These are phyloP conservation scores for Danio aesculapii DNA, from an alignment of 2,797 vertebrate species.

Conservation along the genomic window DNA sequence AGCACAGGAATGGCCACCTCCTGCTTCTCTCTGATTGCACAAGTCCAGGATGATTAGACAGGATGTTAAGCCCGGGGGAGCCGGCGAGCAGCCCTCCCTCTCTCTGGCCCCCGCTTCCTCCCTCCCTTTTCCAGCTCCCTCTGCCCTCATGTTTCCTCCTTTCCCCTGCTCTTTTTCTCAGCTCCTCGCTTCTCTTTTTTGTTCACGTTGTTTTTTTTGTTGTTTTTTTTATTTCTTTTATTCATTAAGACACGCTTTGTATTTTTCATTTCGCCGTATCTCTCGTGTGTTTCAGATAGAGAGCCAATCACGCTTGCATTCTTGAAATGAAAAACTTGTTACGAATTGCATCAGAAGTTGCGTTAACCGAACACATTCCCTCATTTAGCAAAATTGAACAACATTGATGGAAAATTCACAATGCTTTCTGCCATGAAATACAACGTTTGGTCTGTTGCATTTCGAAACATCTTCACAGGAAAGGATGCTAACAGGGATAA, in stretches of 20 bases:
- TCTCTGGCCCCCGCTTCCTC: conserved; percentile 34
- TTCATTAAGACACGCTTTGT: background rate
- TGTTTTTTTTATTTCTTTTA: conserved; percentile 20
- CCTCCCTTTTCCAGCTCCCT: conserved; percentile 45
- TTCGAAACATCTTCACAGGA: background rate
- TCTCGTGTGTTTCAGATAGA: conserved; percentile 4
- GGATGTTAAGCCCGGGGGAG: conserved; percentile 64
- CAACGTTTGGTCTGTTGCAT: background rate
- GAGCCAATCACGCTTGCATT: background rate
- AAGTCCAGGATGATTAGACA: conserved; percentile 68
- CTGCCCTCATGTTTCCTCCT: conserved; percentile 49
- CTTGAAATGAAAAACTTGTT: background rate
- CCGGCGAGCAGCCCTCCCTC: conserved; percentile 44
- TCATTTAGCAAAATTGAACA: background rate
- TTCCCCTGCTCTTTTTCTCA: conserved; percentile 25
- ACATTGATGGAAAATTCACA: conserved; percentile 1
- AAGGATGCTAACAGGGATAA: background rate
- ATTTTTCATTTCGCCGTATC: conserved; percentile 5
- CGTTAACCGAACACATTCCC: background rate
- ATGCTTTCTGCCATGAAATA: background rate
- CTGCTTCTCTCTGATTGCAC: conserved; percentile 65
- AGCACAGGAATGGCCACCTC: conserved; percentile 62
- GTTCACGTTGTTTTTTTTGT: background rate
- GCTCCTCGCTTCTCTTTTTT: conserved; percentile 17
- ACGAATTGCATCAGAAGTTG: conserved; percentile 1